Evolutionary conservation across 1,140 invertebrate species (phyloP).

Genomic region (Aricia agestis): DNA sequence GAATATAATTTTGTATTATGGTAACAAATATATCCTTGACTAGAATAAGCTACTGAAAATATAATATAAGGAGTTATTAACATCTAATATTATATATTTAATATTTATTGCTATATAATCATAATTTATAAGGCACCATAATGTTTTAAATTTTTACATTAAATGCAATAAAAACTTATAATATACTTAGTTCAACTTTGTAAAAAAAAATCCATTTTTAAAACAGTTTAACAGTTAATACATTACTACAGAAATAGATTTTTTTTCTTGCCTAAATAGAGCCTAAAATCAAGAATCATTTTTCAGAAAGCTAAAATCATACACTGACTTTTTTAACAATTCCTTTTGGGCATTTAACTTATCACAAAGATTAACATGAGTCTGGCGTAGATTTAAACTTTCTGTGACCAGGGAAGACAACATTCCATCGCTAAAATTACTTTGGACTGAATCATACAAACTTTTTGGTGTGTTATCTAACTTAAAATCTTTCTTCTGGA

Average conservation of each 20-base stretch:
- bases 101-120: no score
- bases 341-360: slow-evolving; percentile 52
- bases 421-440: slow-evolving; percentile 40
- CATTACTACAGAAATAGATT: not conserved
- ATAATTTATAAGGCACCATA: no score
- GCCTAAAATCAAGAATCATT: slow-evolving; percentile 24
- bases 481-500: slow-evolving; percentile 63
- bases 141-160: no score
- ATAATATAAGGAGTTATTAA: no score
- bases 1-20: no score
- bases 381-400: slow-evolving; percentile 57
- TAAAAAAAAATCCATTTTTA: no score
- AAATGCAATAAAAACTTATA: no score
- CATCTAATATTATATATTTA: no score
- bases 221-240: not conserved
- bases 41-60: no score
- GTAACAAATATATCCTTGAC: no score
- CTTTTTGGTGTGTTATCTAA: slow-evolving; percentile 55
- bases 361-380: slow-evolving; percentile 46
- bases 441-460: slow-evolving; percentile 41
- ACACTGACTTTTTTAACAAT: slow-evolving; percentile 42
- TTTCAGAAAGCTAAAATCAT: slow-evolving; percentile 62
- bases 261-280: no score
- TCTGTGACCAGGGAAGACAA: slow-evolving; percentile 60
- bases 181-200: no score